Conservation (phyloP, 2,797 vertebrate genomes). For the Rhinogobio ventralis region DNA sequence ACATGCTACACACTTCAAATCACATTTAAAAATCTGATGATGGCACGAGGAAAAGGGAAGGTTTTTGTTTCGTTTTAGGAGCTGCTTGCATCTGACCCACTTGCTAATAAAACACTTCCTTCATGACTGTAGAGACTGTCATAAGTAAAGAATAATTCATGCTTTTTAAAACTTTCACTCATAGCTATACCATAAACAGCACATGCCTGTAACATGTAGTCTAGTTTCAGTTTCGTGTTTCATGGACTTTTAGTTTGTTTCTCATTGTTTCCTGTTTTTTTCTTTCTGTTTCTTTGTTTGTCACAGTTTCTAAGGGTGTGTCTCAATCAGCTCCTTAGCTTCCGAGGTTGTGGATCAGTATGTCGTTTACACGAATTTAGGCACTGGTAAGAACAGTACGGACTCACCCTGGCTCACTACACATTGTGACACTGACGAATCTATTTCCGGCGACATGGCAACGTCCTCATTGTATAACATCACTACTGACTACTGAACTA, state of each 20-base stretch:
- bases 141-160: not conserved
- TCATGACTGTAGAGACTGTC: not conserved
- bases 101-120: conserved; percentile 4
- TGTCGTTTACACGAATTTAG: not conserved
- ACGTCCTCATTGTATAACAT: too few relatives aligned
- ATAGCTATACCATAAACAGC: not conserved
- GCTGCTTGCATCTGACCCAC: not conserved
- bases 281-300: not conserved
- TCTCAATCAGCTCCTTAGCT: not conserved
- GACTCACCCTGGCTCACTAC: too few relatives aligned
- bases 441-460: too few relatives aligned
- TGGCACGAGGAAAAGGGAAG: not conserved
- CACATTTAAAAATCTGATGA: not conserved
- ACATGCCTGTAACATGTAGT: not conserved
- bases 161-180: not conserved
- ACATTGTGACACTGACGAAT: too few relatives aligned
- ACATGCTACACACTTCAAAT: not conserved
- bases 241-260: not conserved
- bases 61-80: not conserved
- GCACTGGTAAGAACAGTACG: too few relatives aligned
- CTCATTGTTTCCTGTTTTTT: not conserved
- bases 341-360: not conserved
- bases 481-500: too few relatives aligned
- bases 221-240: not conserved
- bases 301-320: not conserved